Conservation (phyloP, 2,113 vertebrate genomes). For the Apodemus sylvaticus region DNA sequence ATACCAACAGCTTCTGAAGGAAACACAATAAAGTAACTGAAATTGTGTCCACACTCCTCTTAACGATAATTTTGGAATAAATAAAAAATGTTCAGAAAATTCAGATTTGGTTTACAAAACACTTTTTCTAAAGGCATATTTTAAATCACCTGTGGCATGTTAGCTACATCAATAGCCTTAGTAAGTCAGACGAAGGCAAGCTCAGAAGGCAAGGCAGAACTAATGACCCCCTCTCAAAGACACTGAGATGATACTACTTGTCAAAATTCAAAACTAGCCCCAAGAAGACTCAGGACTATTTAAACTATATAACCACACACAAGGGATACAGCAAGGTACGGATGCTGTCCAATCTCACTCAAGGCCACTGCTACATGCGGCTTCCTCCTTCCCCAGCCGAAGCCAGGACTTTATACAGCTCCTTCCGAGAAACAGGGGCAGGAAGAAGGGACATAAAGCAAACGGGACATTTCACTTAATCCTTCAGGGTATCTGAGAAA, state of each 20-base stretch:
- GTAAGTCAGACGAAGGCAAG: background rate
- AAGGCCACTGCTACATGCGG: background rate
- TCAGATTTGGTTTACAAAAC: background rate
- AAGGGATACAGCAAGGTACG: background rate
- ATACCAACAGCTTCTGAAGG: background rate
- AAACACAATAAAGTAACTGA: background rate
- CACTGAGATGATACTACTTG: background rate
- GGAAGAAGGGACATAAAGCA: background rate
- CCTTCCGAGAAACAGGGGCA: background rate
- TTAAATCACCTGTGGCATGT: background rate
- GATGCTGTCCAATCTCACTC: background rate
- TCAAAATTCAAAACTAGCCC: background rate
- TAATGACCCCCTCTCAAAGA: background rate
- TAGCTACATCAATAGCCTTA: background rate
- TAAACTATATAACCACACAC: background rate
- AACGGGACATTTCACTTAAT: background rate
- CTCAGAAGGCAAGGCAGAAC: background rate
- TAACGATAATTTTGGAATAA: conserved; percentile 7
- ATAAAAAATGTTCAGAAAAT: background rate
- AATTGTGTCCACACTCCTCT: background rate
- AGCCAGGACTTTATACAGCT: background rate
- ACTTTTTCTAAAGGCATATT: background rate
- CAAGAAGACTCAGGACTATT: background rate
- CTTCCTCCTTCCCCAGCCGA: background rate
- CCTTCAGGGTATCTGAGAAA: conserved; percentile 55